Evolutionary conservation across 2,888 invertebrate genomes (phyloP).

Genomic region (Drosophila sordidula): DNA sequence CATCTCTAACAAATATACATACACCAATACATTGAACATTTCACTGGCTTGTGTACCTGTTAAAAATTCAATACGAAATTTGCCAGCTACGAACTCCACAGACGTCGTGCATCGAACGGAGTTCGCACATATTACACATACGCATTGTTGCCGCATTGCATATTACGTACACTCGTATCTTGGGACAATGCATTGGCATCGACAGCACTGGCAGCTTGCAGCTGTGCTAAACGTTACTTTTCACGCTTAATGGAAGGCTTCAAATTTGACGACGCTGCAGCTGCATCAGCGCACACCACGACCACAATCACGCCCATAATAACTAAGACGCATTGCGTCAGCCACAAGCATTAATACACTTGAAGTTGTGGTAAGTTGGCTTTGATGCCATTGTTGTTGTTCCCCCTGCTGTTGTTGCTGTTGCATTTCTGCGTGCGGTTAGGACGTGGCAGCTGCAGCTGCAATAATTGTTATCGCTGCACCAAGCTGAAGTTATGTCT

Average conservation of each 20-base stretch:
- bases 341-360: constrained; percentile 54
- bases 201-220: not conserved
- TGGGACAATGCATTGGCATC: not conserved
- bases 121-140: constrained; percentile 4
- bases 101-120: not conserved
- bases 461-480: constrained; percentile 46
- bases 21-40: not conserved
- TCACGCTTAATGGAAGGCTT: constrained; percentile 9
- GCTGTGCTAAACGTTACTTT: constrained; percentile 13
- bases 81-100: not conserved
- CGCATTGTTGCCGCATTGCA: not conserved
- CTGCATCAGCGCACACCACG: constrained; percentile 1
- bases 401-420: constrained; percentile 11
- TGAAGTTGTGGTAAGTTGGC: constrained; percentile 23
- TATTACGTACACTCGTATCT: constrained; percentile 3
- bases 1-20: too few relatives aligned
- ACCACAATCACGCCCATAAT: constrained; percentile 16
- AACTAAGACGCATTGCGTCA: constrained; percentile 66
- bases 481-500: constrained; percentile 24
- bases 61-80: not conserved
- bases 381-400: not conserved
- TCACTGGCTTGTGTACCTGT: not conserved
- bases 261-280: not conserved
- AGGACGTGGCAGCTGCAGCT: constrained; percentile 22
- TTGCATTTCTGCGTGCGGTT: constrained; percentile 49